phyloP scores from a whole-genome alignment of 37 sponge, comb jelly and placozoan genomes.

The Dysidea cf. avara region DNA sequence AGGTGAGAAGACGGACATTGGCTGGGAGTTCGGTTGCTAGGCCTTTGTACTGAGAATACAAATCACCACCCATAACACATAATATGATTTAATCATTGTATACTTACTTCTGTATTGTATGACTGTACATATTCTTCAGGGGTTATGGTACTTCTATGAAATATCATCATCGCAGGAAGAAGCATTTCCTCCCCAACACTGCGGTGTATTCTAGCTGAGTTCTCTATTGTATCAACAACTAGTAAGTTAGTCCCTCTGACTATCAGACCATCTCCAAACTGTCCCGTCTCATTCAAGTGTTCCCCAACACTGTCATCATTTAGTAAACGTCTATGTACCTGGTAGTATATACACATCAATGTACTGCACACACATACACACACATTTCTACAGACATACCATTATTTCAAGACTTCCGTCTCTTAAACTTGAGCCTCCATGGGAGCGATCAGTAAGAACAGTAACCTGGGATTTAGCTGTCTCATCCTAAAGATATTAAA shows the following conservation, averaged over 20 bases:
- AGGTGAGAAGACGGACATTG: constrained; percentile 81
- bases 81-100: neutral
- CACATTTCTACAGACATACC: constrained; percentile 6
- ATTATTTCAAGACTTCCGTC: constrained; percentile 62
- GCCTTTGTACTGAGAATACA: constrained; percentile 58
- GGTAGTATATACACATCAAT: neutral
- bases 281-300: constrained; percentile 76
- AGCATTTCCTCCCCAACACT: too few relatives aligned
- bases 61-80: too few relatives aligned
- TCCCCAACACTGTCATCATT: constrained; percentile 72
- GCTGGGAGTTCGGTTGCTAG: constrained; percentile 53
- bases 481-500: constrained; percentile 11
- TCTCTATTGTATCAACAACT: constrained; percentile 30
- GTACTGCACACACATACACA: neutral
- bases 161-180: too few relatives aligned
- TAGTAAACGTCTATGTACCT: constrained; percentile 69
- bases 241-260: constrained; percentile 60
- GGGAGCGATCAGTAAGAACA: constrained; percentile 70
- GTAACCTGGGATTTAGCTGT: constrained; percentile 40
- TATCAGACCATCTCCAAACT: too few relatives aligned
- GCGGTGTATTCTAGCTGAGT: constrained; percentile 18
- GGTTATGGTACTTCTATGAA: neutral
- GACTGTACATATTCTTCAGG: constrained; percentile 2
- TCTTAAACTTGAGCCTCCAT: constrained; percentile 53
- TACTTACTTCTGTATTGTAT: constrained; percentile 19